Evolutionary conservation across 2,113 vertebrate genomes (phyloP).

Genomic region (Jacana jacana): DNA sequence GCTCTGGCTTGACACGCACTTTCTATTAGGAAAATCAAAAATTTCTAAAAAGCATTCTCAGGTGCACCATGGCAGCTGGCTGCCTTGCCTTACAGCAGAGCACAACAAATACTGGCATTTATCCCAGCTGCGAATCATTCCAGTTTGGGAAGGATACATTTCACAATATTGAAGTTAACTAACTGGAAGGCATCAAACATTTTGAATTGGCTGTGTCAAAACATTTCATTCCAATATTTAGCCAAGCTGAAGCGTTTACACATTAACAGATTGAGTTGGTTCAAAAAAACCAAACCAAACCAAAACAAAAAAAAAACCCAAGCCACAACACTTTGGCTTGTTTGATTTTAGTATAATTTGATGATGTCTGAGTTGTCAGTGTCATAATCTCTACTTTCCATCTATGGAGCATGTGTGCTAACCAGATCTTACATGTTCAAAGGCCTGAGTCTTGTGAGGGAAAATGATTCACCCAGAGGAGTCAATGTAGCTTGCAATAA

Average conservation of each 20-base stretch:
- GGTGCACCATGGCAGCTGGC: constrained; percentile 1
- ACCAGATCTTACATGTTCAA: background rate
- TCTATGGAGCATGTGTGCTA: background rate
- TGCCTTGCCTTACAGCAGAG: background rate
- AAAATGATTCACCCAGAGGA: background rate
- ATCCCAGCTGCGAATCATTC: background rate
- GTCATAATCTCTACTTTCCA: background rate
- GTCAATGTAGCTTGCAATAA: background rate
- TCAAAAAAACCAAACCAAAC: background rate
- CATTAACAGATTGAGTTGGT: constrained; percentile 35
- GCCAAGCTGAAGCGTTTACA: constrained; percentile 41
- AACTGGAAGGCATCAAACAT: constrained; percentile 41
- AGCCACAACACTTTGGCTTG: constrained; percentile 26
- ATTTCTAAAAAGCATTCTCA: constrained; percentile 27
- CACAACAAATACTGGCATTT: constrained; percentile 28
- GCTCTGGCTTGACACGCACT: background rate
- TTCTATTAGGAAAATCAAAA: background rate
- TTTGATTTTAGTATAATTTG: constrained; percentile 15
- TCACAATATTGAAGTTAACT: constrained; percentile 51
- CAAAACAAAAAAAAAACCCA: too few species aligned
- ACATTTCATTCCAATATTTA: constrained; percentile 41
- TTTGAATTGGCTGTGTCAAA: constrained; percentile 50
- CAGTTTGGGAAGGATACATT: constrained; percentile 17
- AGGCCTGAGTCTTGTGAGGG: background rate
- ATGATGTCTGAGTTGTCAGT: background rate